A percentile compares a stretch with the other conserved stretches of the same genome.
These are phyloP conservation scores for Thumatha senex DNA, from an alignment of 2,888 invertebrate genomes.

Conservation along the genomic window DNA sequence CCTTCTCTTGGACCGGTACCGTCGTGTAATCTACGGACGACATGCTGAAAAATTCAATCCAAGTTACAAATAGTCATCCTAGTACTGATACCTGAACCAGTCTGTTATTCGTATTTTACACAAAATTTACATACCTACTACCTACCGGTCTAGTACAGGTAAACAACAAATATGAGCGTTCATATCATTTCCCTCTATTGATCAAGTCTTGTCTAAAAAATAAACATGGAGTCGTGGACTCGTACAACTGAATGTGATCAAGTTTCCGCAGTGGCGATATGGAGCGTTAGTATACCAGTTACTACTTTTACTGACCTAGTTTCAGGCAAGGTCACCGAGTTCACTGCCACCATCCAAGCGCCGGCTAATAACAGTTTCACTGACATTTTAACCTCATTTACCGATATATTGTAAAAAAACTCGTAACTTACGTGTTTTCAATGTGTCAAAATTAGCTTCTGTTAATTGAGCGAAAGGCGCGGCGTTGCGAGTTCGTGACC, in stretches of 20 bases:
- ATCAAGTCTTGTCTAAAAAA: neutral
- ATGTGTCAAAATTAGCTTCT: conserved; percentile 1
- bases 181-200: neutral
- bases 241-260: no score
- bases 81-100: neutral
- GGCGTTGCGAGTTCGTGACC: conserved; percentile 11
- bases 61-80: neutral
- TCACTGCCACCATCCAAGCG: conserved; percentile 16
- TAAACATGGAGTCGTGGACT: neutral
- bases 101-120: neutral
- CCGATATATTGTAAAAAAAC: conserved; percentile 14
- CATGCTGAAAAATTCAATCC: conserved; percentile 69
- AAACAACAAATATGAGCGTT: neutral
- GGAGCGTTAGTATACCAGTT: conserved; percentile 3
- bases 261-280: neutral
- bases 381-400: conserved; percentile 18
- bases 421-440: conserved; percentile 4
- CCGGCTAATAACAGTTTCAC: conserved; percentile 21
- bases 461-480: conserved; percentile 6
- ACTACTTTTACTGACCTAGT: conserved; percentile 37
- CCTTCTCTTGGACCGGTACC: conserved; percentile 80
- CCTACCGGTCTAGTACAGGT: neutral
- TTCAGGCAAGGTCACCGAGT: conserved; percentile 47
- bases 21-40: conserved; percentile 61
- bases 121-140: neutral